A percentile compares a stretch with the other conserved stretches of the same genome.
Evolutionary conservation across 2,797 vertebrate genomes (phyloP).

Genomic region (Myotis myotis): DNA sequence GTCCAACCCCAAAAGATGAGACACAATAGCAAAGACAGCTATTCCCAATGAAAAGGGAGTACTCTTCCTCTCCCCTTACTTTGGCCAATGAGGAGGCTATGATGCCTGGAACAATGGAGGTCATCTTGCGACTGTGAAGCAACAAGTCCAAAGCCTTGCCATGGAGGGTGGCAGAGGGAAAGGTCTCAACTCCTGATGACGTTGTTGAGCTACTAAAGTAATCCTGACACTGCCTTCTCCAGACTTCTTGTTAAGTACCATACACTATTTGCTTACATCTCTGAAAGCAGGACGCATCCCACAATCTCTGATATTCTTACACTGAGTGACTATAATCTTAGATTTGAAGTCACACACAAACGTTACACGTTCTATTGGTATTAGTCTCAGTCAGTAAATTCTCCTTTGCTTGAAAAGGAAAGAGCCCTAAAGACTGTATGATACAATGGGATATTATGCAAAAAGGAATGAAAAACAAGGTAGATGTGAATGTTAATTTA

Average conservation of each 20-base stretch:
- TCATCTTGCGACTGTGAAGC: background rate
- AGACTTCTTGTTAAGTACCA: background rate
- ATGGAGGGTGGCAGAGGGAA: background rate
- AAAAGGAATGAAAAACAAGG: background rate
- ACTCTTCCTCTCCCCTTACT: background rate
- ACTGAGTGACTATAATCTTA: constrained; percentile 27
- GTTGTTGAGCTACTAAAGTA: background rate
- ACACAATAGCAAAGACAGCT: background rate
- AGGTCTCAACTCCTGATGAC: background rate
- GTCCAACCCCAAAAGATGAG: background rate
- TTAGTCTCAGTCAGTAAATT: background rate
- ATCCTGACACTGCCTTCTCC: background rate
- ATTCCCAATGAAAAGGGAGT: background rate
- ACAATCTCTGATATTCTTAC: background rate
- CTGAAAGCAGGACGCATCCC: constrained; percentile 3
- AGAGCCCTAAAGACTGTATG: background rate
- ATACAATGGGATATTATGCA: background rate
- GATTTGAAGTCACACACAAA: background rate
- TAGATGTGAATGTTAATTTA: background rate
- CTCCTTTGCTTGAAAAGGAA: constrained; percentile 24
- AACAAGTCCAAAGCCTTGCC: background rate
- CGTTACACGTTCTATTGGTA: background rate
- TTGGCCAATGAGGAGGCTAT: background rate
- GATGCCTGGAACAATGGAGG: background rate
- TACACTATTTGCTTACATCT: background rate